Evolutionary conservation across 2,113 vertebrate species (phyloP).

Genomic region (Gadus chalcogrammus): DNA sequence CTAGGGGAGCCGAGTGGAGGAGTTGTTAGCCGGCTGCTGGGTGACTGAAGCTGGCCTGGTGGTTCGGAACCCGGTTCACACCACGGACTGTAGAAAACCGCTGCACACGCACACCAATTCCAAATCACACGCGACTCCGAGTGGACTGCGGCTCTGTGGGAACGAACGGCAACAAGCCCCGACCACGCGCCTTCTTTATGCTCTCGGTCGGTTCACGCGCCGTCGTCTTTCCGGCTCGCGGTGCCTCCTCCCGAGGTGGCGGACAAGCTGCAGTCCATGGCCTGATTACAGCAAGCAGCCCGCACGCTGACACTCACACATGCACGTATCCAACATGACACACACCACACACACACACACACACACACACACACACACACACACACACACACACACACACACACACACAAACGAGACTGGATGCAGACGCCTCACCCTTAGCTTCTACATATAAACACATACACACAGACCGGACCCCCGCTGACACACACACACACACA

Average conservation of each 20-base stretch:
- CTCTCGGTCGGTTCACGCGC: conserved; percentile 28
- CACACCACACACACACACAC: too few relatives aligned
- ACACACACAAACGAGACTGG: too few relatives aligned
- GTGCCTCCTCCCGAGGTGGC: conserved; percentile 17
- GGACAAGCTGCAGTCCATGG: conserved; percentile 53
- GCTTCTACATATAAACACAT: too few relatives aligned
- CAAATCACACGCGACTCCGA: neutral
- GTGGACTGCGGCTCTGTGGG: conserved; percentile 3
- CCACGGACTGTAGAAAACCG: neutral
- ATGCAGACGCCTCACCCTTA: too few relatives aligned
- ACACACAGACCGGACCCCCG: neutral
- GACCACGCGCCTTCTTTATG: conserved; percentile 58
- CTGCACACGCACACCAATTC: too few relatives aligned
- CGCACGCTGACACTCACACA: neutral
- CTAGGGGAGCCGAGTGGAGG: conserved; percentile 20
- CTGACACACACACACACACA: too few relatives aligned
- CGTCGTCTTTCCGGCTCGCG: conserved; percentile 26
- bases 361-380: too few relatives aligned
- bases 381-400: too few relatives aligned
- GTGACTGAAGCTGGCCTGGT: neutral
- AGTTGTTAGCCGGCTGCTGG: conserved; percentile 41
- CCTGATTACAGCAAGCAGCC: conserved; percentile 28
- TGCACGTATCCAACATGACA: too few relatives aligned
- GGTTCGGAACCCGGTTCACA: neutral
- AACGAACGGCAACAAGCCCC: neutral